Evolutionary conservation across 2,797 vertebrate species (phyloP), one percentile per base, ranked within the genome.

Genomic region (Ambastaia sidthimunki): DNA sequence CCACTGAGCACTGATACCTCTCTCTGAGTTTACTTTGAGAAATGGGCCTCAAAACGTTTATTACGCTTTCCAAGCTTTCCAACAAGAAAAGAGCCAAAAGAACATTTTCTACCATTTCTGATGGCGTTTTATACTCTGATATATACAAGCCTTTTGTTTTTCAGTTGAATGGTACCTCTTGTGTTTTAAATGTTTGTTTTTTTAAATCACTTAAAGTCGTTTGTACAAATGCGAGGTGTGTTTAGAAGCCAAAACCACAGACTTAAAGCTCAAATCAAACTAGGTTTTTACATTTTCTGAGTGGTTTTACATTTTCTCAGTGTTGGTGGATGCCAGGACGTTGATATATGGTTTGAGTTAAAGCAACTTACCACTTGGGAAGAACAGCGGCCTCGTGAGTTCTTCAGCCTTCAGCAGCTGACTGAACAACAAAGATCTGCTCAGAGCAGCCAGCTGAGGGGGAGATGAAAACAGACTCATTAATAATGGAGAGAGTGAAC

Each of bases 401-500:
- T 74, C 57, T 82, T 60, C 50, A 76, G 70, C 84, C 71, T 83
- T 69, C 70, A 84, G 81, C 84, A 81, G 78, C 80, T 83, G 78
- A 83, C 60, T 80, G 81, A 87, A 80, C 75, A 82, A 80, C 83
- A 83, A 70, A 76, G 78, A 65, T 74, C 76, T 84, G 66, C 80
- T 80, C 23, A 16, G 74, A 80, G 75, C 83, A 62, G 52, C 69
- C 50, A 76, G 55, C 9, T 15, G 23, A 31, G 55, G 59, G 69
- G 59, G 62, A 50, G 75, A 76, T 73, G 74, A 84, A 85, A 73
- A 76, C 74, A 70, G 23, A 73, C 74, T 87, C 68, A 84, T 87
- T 85, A 85, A 87, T 87, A 84, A 85, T 86, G 75, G 34, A 86
- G 66, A 67, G 44, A 80, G 67, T 74, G 52, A 48, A 71, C 18